Percentiles rank a stretch among this genome's conserved stretches.
Evolutionary conservation across 2,797 vertebrate species (phyloP).

Genomic region (Melanotaenia pygmaea): DNA sequence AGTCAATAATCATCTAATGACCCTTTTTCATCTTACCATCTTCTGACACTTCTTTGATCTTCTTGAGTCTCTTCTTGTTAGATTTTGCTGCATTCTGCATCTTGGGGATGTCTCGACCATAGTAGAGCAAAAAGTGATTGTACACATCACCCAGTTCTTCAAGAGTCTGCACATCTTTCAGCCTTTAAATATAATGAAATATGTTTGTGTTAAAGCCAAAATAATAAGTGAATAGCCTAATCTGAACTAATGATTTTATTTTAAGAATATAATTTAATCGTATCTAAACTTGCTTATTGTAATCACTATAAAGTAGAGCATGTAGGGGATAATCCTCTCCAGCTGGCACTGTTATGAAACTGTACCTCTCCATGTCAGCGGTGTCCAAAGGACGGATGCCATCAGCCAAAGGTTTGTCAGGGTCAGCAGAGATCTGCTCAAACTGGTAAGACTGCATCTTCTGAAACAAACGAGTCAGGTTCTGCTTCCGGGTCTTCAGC

Average conservation of each 20-base stretch:
- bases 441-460: slow-evolving; percentile 99
- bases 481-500: slow-evolving; percentile 95
- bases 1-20: neutral
- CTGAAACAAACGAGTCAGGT: slow-evolving; percentile 95
- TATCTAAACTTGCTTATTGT: neutral
- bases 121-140: slow-evolving; percentile 98
- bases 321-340: neutral
- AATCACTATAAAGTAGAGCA: neutral
- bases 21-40: slow-evolving; percentile 75
- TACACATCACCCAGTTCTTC: slow-evolving; percentile 97
- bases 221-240: neutral
- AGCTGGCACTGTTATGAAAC: neutral
- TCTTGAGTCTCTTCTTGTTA: slow-evolving; percentile 92
- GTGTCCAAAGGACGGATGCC: slow-evolving; percentile 96
- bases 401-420: slow-evolving; percentile 97
- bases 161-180: slow-evolving; percentile 97
- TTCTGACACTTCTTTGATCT: slow-evolving; percentile 91
- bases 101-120: slow-evolving; percentile 97
- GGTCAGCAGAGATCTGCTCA: slow-evolving; percentile 98
- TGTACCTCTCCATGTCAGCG: slow-evolving; percentile 94
- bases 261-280: too few species aligned
- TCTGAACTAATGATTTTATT: too few species aligned
- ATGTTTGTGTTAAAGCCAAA: neutral
- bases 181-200: slow-evolving; percentile 68
- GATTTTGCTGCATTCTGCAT: slow-evolving; percentile 96